phyloP scores from a whole-genome alignment of 2,797 vertebrate species.

The Amniataba percoides region DNA sequence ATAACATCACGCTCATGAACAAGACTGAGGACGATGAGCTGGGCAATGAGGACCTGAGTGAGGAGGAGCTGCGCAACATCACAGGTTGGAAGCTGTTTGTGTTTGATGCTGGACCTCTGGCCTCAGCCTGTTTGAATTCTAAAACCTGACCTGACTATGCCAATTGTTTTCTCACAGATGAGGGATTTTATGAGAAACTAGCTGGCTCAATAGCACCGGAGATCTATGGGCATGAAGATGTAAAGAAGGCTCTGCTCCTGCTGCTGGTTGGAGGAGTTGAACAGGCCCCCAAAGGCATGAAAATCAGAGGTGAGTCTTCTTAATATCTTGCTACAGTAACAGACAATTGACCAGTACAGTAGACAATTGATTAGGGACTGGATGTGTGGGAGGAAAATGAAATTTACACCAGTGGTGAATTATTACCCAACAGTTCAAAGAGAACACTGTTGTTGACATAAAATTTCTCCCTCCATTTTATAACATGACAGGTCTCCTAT shows the following conservation, averaged over 20 bases:
- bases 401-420: neutral
- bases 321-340: neutral
- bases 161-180: slow-evolving; percentile 80
- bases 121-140: fast-evolving
- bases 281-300: slow-evolving; percentile 93
- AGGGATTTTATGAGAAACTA: slow-evolving; percentile 93
- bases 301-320: slow-evolving; percentile 89
- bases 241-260: slow-evolving; percentile 94
- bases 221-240: slow-evolving; percentile 95
- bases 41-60: slow-evolving; percentile 84
- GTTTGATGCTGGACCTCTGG: no score
- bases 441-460: neutral
- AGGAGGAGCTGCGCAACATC: slow-evolving; percentile 91
- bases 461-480: neutral
- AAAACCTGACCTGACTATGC: neutral
- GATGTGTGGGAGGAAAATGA: neutral
- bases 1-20: slow-evolving; percentile 89
- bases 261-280: slow-evolving; percentile 93
- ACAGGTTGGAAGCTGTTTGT: slow-evolving; percentile 79
- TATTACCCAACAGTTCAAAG: neutral
- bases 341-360: no score
- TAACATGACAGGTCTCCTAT: neutral
- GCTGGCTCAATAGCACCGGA: slow-evolving; percentile 94
- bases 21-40: slow-evolving; percentile 92
- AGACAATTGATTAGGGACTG: neutral